These are phyloP conservation scores for Mechanitis mazaeus DNA, from an alignment of 2,888 invertebrate genomes.

Conservation along the genomic window DNA sequence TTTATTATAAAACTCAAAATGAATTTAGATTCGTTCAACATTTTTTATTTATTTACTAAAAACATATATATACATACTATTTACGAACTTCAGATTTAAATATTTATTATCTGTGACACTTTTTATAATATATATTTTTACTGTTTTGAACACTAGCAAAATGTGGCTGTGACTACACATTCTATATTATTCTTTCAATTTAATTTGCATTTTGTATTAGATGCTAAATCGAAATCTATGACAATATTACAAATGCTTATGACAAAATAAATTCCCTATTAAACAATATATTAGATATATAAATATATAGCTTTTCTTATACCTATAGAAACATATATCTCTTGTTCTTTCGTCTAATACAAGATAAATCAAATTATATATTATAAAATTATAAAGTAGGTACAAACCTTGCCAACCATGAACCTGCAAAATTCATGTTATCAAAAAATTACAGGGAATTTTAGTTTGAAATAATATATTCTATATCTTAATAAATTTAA, in stretches of 20 bases:
- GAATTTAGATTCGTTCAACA: no score
- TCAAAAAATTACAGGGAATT: conserved; percentile 25
- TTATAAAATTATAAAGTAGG: not conserved
- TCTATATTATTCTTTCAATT: conserved; percentile 17
- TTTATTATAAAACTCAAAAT: not conserved
- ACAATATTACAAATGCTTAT: conserved; percentile 52
- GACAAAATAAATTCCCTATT: conserved; percentile 28
- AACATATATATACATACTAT: not conserved
- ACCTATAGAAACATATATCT: conserved; percentile 4
- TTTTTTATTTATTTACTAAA: not conserved
- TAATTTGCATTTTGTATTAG: conserved; percentile 27
- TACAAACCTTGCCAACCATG: no score
- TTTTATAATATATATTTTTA: not conserved
- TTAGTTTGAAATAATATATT: not conserved
- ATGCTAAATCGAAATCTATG: conserved; percentile 41
- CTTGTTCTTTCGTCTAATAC: not conserved
- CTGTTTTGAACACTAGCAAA: not conserved
- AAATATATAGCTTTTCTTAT: conserved; percentile 19
- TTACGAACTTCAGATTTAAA: not conserved
- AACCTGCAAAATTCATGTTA: conserved; percentile 12
- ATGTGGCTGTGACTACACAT: conserved; percentile 28
- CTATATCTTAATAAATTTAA: not conserved
- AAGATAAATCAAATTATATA: not conserved
- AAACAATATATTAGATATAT: conserved; percentile 17
- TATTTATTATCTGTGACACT: not conserved